These are phyloP conservation scores for Pseudococcus longispinus DNA, from an alignment of 2,888 invertebrate genomes.

Conservation along the genomic window DNA sequence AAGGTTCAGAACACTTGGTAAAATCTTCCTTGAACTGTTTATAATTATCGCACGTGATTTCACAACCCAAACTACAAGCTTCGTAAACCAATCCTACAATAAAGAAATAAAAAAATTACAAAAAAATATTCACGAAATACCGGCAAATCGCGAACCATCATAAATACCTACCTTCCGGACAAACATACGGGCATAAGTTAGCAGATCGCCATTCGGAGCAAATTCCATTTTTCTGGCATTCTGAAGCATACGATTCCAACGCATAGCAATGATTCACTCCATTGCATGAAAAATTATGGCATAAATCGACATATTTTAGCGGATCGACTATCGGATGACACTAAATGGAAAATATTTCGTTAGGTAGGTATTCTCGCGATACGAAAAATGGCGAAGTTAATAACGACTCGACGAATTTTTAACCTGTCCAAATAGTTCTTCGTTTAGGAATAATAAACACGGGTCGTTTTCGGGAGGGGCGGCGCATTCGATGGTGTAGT, in stretches of 20 bases:
- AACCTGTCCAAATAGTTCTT: constrained; percentile 45
- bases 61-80: constrained; percentile 70
- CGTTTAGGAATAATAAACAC: constrained; percentile 22
- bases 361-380: background rate
- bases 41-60: constrained; percentile 72
- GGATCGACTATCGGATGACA: constrained; percentile 73
- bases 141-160: background rate
- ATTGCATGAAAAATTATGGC: constrained; percentile 73
- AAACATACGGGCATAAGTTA: constrained; percentile 72
- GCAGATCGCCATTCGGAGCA: constrained; percentile 76
- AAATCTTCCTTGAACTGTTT: constrained; percentile 63
- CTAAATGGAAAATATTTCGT: constrained; percentile 62
- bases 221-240: constrained; percentile 74
- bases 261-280: constrained; percentile 70
- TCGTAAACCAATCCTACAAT: constrained; percentile 66
- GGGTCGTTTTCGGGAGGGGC: constrained; percentile 31
- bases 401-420: background rate
- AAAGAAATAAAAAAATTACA: background rate
- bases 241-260: constrained; percentile 76
- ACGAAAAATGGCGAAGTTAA: background rate
- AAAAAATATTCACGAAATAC: background rate
- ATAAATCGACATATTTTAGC: constrained; percentile 70
- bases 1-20: constrained; percentile 65
- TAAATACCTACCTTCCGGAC: constrained; percentile 63
- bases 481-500: constrained; percentile 33